Evolutionary conservation across 2,888 invertebrate species (phyloP).

Genomic region (Drosophila mercatorum): DNA sequence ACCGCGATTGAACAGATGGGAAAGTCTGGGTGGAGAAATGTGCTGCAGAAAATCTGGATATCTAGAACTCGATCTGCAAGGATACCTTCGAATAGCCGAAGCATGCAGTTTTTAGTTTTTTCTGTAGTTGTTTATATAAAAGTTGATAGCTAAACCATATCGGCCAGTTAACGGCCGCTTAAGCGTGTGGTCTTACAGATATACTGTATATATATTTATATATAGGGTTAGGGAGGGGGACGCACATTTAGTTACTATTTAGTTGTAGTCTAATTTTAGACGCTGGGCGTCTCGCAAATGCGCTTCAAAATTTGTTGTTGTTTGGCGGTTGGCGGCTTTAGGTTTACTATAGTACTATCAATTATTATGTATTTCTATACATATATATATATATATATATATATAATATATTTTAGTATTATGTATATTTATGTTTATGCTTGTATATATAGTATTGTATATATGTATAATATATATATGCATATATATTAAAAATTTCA

Average conservation of each 20-base stretch:
- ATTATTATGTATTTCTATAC: constrained; percentile 35
- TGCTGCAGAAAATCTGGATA: background rate
- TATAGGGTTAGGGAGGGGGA: constrained; percentile 31
- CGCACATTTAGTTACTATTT: constrained; percentile 43
- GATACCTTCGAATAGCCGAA: constrained; percentile 39
- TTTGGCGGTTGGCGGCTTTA: constrained; percentile 74
- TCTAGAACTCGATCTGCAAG: constrained; percentile 23
- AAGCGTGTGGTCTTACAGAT: constrained; percentile 67
- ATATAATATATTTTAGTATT: constrained; percentile 44
- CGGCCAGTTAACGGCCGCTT: constrained; percentile 52
- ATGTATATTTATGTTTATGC: constrained; percentile 32
- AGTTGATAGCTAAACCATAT: constrained; percentile 66
- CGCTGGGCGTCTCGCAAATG: constrained; percentile 76
- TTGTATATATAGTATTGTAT: constrained; percentile 44
- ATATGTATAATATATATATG: constrained; percentile 4
- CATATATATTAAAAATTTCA: constrained; percentile 50
- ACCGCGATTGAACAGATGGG: constrained; percentile 10
- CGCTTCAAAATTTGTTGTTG: constrained; percentile 70
- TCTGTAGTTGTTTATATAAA: constrained; percentile 57
- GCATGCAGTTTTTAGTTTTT: background rate
- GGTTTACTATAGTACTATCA: constrained; percentile 32
- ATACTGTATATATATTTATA: constrained; percentile 31
- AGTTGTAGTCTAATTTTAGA: constrained; percentile 61
- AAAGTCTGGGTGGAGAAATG: background rate
- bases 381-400: constrained; percentile 56